A percentile compares a stretch with the other conserved stretches of the same genome.
These are phyloP conservation scores for Metacarcinus magister DNA, from an alignment of 2,888 invertebrate species.

Conservation along the genomic window DNA sequence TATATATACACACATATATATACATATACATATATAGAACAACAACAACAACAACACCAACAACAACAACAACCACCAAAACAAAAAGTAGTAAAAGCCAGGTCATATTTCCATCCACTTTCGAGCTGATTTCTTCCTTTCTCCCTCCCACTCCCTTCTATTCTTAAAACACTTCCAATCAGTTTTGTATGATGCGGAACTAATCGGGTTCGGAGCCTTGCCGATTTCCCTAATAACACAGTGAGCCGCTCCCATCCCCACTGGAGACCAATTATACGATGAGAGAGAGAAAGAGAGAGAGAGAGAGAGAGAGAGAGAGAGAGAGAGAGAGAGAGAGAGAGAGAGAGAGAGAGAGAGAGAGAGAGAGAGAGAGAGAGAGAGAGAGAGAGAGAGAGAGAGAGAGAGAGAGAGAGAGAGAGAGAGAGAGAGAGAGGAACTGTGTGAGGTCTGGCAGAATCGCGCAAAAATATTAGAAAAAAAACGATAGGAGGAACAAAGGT, in stretches of 20 bases:
- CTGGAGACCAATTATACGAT: not conserved
- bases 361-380: constrained; percentile 26
- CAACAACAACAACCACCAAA: not conserved
- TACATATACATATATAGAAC: not conserved
- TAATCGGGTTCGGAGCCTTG: constrained; percentile 32
- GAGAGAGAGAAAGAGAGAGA: constrained; percentile 26
- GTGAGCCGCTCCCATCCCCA: constrained; percentile 4
- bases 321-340: constrained; percentile 20
- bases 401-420: constrained; percentile 10
- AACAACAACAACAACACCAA: not conserved
- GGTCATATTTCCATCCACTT: not conserved
- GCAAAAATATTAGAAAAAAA: not conserved
- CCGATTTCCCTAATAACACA: constrained; percentile 62
- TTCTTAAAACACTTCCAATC: constrained; percentile 55
- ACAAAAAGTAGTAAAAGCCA: not conserved
- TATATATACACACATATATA: no score
- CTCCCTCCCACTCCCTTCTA: not conserved
- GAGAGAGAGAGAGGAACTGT: not conserved
- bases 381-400: constrained; percentile 19
- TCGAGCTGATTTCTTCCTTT: not conserved
- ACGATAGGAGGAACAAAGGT: not conserved
- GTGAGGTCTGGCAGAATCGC: not conserved
- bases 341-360: constrained; percentile 22
- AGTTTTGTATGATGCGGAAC: constrained; percentile 55
- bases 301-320: constrained; percentile 26